Percentiles rank a stretch among this genome's conserved stretches.
Evolutionary conservation across 2,797 vertebrate species (phyloP).

Genomic region (Thalassophryne amazonica): DNA sequence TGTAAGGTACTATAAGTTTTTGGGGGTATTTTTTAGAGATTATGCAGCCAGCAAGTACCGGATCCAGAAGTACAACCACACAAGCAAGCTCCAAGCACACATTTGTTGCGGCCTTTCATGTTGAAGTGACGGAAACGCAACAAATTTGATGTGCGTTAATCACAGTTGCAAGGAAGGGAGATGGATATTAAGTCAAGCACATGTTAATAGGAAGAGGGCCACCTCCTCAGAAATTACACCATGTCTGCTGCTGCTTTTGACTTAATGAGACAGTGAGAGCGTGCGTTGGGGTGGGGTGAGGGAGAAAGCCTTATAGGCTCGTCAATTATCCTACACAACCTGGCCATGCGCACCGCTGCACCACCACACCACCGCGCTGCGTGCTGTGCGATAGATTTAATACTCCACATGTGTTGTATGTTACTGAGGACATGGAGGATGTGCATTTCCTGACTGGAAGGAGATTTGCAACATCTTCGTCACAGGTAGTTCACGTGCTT

Average conservation of each 20-base stretch:
- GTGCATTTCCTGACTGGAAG: constrained; percentile 26
- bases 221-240: constrained; percentile 72
- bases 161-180: constrained; percentile 46
- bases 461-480: constrained; percentile 20
- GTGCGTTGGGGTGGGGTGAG: constrained; percentile 31
- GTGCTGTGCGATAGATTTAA: constrained; percentile 32
- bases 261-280: constrained; percentile 59
- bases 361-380: constrained; percentile 19
- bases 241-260: constrained; percentile 64
- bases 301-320: constrained; percentile 54
- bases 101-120: constrained; percentile 56
- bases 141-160: constrained; percentile 53
- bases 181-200: constrained; percentile 65
- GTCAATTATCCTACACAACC: constrained; percentile 65
- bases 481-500: constrained; percentile 3
- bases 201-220: constrained; percentile 61
- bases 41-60: constrained; percentile 33
- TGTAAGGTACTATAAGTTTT: constrained; percentile 46
- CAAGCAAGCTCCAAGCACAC: constrained; percentile 34
- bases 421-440: constrained; percentile 14
- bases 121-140: constrained; percentile 44
- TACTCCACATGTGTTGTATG: constrained; percentile 59
- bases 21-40: constrained; percentile 38
- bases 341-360: constrained; percentile 51
- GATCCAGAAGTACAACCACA: constrained; percentile 60